phyloP scores from a whole-genome alignment of 1,140 invertebrate species.

The Pseudomyrmex gracilis region DNA sequence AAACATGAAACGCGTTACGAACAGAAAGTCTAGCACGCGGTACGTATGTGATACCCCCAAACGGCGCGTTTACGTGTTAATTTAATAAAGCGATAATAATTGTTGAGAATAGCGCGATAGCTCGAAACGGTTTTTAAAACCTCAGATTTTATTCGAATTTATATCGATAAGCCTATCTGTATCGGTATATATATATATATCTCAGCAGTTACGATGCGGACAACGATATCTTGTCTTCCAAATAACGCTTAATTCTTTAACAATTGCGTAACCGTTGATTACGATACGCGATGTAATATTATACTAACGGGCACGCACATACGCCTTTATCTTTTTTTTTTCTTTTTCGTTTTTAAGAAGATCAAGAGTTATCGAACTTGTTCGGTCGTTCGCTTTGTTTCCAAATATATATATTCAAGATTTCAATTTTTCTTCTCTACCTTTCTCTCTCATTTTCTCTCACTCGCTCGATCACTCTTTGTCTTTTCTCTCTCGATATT shows the following conservation, averaged over 20 bases:
- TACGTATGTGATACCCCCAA: too few species aligned
- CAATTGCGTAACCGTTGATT: conserved; percentile 48
- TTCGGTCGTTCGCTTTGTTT: too few species aligned
- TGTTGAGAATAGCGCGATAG: not conserved
- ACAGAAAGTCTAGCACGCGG: too few species aligned
- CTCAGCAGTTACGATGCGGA: not conserved
- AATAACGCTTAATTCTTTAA: conserved; percentile 10
- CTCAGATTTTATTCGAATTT: not conserved
- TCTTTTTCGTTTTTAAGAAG: too few species aligned
- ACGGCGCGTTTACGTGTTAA: too few species aligned
- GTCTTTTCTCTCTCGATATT: not conserved
- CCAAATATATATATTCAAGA: too few species aligned
- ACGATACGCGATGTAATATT: conserved; percentile 37
- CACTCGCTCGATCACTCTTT: not conserved
- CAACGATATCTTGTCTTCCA: conserved; percentile 19
- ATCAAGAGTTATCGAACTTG: not conserved
- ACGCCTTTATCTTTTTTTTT: not conserved
- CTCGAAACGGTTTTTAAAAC: not conserved
- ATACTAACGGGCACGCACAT: not conserved
- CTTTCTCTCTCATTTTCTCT: not conserved
- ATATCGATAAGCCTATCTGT: conserved; percentile 27
- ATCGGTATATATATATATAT: conserved; percentile 6
- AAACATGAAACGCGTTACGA: not conserved
- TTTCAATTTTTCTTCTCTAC: not conserved
- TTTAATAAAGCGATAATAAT: too few species aligned